Conservation (phyloP, 2,113 vertebrate genomes). For the Isurus oxyrinchus region DNA sequence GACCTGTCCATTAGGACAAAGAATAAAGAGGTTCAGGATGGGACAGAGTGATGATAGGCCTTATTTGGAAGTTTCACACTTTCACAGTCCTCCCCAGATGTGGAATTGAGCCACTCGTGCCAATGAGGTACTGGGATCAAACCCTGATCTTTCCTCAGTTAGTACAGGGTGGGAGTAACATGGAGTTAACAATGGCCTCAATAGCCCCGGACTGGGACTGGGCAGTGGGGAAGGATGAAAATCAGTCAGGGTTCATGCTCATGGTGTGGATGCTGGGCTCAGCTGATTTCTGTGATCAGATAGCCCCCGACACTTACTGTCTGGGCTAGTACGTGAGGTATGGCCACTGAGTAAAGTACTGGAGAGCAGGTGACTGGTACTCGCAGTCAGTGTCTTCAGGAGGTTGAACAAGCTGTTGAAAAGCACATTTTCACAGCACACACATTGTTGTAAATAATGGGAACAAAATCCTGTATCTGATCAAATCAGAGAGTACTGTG, state of each 20-base stretch:
- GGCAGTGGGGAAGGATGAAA: neutral
- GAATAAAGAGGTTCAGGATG: neutral
- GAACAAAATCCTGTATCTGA: neutral
- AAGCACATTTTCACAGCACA: neutral
- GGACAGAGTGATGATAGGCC: too few relatives aligned
- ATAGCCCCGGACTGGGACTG: neutral
- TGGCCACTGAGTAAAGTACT: neutral
- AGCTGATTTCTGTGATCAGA: neutral
- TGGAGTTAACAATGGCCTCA: neutral
- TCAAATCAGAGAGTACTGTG: neutral
- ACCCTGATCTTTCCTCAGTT: neutral
- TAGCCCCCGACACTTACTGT: neutral
- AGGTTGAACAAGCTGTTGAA: neutral
- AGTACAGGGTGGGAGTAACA: too few relatives aligned
- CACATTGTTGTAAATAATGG: neutral
- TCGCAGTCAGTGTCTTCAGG: neutral
- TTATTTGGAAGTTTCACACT: neutral
- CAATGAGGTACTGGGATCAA: neutral
- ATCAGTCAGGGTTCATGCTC: neutral
- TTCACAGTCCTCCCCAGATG: neutral
- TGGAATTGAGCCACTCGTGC: neutral
- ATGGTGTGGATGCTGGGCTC: neutral
- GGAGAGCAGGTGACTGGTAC: neutral
- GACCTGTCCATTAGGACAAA: conserved; percentile 55
- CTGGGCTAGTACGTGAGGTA: neutral